phyloP scores from a whole-genome alignment of 2,797 vertebrate genomes.

The Anas acuta region DNA sequence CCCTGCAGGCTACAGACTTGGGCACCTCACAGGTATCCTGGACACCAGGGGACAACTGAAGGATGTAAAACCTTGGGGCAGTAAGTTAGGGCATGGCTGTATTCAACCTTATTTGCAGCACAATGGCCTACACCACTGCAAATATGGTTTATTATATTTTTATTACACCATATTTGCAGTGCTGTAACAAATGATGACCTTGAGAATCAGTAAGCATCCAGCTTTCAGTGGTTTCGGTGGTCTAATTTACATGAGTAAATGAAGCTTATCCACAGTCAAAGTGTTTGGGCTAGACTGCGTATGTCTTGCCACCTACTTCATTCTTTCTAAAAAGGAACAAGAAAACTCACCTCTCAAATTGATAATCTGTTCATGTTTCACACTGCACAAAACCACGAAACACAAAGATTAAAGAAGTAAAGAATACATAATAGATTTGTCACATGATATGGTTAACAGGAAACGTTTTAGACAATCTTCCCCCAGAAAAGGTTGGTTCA shows the following conservation, averaged over 20 bases:
- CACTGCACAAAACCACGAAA: background rate
- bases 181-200: background rate
- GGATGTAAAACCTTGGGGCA: background rate
- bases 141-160: too few relatives aligned
- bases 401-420: background rate
- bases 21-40: background rate
- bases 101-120: background rate
- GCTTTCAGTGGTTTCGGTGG: background rate
- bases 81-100: background rate
- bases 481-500: background rate
- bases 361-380: background rate
- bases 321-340: background rate
- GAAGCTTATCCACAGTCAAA: background rate
- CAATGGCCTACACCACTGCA: too few relatives aligned
- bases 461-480: background rate
- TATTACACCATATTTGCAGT: background rate
- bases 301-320: background rate
- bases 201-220: background rate
- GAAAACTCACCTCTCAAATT: background rate
- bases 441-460: background rate
- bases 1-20: fast-evolving
- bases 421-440: background rate
- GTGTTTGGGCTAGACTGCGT: background rate
- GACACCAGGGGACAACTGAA: background rate
- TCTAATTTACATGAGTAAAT: background rate